Conservation (phyloP, 2,888 invertebrate species). For the Epirrita christyi region DNA sequence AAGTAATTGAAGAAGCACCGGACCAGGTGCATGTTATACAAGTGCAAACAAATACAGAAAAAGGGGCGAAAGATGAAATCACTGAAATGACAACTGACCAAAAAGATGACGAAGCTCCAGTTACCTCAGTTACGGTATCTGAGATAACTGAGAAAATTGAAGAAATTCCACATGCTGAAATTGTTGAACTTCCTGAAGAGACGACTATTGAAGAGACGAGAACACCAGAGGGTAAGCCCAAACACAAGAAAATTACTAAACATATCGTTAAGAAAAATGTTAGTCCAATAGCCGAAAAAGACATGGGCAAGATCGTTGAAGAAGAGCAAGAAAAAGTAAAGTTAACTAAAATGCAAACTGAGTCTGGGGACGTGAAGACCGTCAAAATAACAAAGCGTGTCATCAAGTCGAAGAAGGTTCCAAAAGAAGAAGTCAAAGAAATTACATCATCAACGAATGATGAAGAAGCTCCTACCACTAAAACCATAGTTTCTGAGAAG, state of each 20-base stretch:
- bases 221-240: constrained; percentile 49
- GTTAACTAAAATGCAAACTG: constrained; percentile 40
- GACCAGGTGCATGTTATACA: constrained; percentile 46
- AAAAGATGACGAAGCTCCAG: constrained; percentile 40
- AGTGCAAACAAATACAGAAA: constrained; percentile 37
- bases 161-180: constrained; percentile 23
- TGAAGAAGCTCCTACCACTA: constrained; percentile 32
- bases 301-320: constrained; percentile 36
- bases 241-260: constrained; percentile 44
- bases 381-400: constrained; percentile 42
- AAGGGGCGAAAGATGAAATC: constrained; percentile 35
- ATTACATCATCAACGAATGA: constrained; percentile 38
- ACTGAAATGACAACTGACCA: constrained; percentile 44
- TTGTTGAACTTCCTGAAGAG: constrained; percentile 49
- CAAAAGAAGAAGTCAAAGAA: constrained; percentile 35
- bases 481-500: too few species aligned
- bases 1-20: constrained; percentile 4
- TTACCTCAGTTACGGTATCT: constrained; percentile 30
- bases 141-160: constrained; percentile 27
- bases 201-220: constrained; percentile 33
- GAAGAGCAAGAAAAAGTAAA: constrained; percentile 55
- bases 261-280: constrained; percentile 52
- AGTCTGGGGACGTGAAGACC: constrained; percentile 48
- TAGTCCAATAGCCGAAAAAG: constrained; percentile 52
- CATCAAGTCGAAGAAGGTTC: constrained; percentile 29